A percentile compares a stretch with the other conserved stretches of the same genome.
These are phyloP conservation scores for Chrysocyon brachyurus DNA, from an alignment of 2,797 vertebrate genomes.

Conservation along the genomic window DNA sequence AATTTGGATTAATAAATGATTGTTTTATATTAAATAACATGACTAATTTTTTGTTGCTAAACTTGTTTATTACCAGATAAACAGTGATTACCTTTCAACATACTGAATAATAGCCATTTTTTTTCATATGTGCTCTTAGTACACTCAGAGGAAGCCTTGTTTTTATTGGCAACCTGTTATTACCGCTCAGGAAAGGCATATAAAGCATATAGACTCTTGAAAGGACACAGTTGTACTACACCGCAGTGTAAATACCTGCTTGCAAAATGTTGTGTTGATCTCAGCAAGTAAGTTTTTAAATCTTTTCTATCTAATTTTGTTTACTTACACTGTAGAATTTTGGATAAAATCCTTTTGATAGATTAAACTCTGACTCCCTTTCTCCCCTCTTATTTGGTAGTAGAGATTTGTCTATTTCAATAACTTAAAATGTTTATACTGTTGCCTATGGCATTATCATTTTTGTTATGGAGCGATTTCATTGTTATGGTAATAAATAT, in stretches of 20 bases:
- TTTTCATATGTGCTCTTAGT: conserved; percentile 86
- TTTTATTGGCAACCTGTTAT: conserved; percentile 98
- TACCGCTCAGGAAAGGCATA: conserved; percentile 99
- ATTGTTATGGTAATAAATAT: conserved; percentile 38
- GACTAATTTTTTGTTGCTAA: conserved; percentile 59
- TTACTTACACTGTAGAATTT: conserved; percentile 66
- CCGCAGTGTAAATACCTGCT: conserved; percentile 98
- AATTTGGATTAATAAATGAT: conserved; percentile 61
- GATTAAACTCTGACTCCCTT: conserved; percentile 36
- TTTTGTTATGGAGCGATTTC: conserved; percentile 58
- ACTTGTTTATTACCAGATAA: conserved; percentile 64
- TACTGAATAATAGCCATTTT: conserved; percentile 6
- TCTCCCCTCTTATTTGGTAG: conserved; percentile 31
- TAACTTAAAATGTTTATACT: conserved; percentile 61
- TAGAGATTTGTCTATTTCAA: conserved; percentile 5
- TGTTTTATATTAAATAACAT: conserved; percentile 63
- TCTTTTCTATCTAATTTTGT: conserved; percentile 64
- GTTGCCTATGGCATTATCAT: neutral
- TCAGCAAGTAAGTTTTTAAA: conserved; percentile 95
- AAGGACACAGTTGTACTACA: conserved; percentile 98
- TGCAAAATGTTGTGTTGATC: conserved; percentile 98
- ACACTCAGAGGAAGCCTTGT: conserved; percentile 96
- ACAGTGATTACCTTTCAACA: conserved; percentile 25
- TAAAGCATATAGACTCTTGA: conserved; percentile 97
- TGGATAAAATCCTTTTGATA: conserved; percentile 55